Percentiles rank a stretch among this genome's conserved stretches.
phyloP scores from a whole-genome alignment of 2,797 vertebrate species.

The Anolis apletophallus region DNA sequence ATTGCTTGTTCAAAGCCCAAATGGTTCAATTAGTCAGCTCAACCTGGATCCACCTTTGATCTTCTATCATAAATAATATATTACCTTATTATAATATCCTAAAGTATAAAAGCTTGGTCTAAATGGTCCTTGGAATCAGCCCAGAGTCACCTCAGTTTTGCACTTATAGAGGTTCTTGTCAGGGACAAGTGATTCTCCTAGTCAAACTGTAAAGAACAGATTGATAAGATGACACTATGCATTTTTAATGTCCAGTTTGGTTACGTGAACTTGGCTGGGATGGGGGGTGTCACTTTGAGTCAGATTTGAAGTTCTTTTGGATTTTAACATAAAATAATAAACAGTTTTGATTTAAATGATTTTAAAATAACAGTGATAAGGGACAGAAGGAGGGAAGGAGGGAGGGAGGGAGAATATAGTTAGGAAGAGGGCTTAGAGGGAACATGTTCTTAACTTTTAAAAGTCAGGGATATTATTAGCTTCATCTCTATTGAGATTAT shows the following conservation, averaged over 20 bases:
- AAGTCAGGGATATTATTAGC: neutral
- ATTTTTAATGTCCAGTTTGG: no score
- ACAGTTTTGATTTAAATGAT: neutral
- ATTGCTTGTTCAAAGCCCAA: neutral
- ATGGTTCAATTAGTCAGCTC: neutral
- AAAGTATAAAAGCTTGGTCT: no score
- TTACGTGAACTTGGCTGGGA: neutral
- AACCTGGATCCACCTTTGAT: neutral
- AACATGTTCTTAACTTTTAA: neutral
- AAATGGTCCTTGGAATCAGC: no score
- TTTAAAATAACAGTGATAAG: no score
- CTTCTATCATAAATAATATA: neutral
- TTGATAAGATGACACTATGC: no score
- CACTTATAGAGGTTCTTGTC: no score
- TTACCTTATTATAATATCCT: neutral
- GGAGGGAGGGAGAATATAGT: neutral
- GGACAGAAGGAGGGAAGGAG: neutral
- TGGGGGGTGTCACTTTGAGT: no score
- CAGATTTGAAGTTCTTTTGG: no score
- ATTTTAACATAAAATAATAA: no score
- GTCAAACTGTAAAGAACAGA: no score
- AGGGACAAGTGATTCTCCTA: no score
- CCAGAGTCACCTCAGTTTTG: no score
- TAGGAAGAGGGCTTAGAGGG: neutral
- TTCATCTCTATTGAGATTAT: neutral